Conservation (phyloP, 2,888 invertebrate species). For the Cryptocephalus primarius region DNA sequence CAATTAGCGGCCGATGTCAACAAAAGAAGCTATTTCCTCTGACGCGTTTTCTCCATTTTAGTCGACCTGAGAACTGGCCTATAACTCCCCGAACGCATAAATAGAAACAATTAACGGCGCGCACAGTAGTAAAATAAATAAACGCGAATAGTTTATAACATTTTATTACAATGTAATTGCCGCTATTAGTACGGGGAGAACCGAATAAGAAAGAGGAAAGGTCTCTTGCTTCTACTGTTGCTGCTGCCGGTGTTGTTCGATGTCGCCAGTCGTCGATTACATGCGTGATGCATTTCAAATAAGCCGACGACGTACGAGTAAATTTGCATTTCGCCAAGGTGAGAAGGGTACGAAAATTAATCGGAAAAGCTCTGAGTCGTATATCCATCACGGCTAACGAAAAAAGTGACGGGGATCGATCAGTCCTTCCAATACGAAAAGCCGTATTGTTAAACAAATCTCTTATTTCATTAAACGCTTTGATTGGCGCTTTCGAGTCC, state of each 20-base stretch:
- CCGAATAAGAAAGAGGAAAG: not conserved
- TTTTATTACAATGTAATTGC: not conserved
- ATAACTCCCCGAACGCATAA: not conserved
- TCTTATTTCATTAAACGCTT: conserved; percentile 34
- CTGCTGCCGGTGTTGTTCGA: too few species aligned
- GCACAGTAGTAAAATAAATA: not conserved
- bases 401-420: not conserved
- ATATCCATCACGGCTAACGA: too few species aligned
- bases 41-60: too few species aligned
- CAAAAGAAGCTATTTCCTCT: too few species aligned
- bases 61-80: too few species aligned
- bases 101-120: not conserved
- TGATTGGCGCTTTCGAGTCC: conserved; percentile 32
- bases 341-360: not conserved
- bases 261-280: conserved; percentile 2
- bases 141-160: not conserved
- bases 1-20: too few species aligned
- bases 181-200: not conserved
- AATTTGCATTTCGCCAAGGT: conserved; percentile 4
- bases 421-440: not conserved
- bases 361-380: too few species aligned
- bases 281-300: conserved; percentile 10
- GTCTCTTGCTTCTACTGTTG: not conserved
- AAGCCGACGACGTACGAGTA: conserved; percentile 2
- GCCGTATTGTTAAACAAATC: conserved; percentile 30